Conservation (phyloP, 2,888 invertebrate genomes). For the Gymnosoma rotundatum region DNA sequence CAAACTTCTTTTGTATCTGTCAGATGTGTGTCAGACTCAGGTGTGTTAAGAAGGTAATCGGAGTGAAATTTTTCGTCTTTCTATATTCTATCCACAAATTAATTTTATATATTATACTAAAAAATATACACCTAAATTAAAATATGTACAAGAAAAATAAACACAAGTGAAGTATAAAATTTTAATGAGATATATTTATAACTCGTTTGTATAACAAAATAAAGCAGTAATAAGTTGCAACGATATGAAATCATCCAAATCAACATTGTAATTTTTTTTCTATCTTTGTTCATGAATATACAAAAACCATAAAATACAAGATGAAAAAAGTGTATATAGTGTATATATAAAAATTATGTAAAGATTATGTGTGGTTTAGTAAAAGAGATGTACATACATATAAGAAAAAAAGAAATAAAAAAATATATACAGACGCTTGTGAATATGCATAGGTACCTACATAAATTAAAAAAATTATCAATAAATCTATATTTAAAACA, state of each 20-base stretch:
- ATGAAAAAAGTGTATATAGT: conserved; percentile 33
- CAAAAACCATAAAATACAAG: conserved; percentile 29
- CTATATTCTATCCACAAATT: conserved; percentile 57
- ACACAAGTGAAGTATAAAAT: conserved; percentile 43
- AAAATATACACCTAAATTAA: conserved; percentile 34
- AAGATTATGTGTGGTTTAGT: conserved; percentile 63
- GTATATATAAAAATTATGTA: conserved; percentile 67
- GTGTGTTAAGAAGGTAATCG: conserved; percentile 74
- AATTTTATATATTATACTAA: conserved; percentile 45
- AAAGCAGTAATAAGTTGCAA: conserved; percentile 28
- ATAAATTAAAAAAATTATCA: neutral
- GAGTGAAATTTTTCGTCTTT: conserved; percentile 55
- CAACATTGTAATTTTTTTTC: conserved; percentile 50
- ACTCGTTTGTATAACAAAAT: conserved; percentile 69
- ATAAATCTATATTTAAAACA: too few species aligned
- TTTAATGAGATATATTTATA: conserved; percentile 50
- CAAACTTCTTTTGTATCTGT: conserved; percentile 55
- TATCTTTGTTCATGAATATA: conserved; percentile 52
- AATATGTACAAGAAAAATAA: conserved; percentile 66
- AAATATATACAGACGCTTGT: conserved; percentile 31
- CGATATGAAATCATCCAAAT: conserved; percentile 64
- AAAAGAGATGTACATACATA: conserved; percentile 39
- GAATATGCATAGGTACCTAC: neutral
- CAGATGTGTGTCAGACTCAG: conserved; percentile 75
- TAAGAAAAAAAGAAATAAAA: conserved; percentile 11